Evolutionary conservation across 2,797 vertebrate species (phyloP).

Genomic region (Arrhamphus sclerolepis): DNA sequence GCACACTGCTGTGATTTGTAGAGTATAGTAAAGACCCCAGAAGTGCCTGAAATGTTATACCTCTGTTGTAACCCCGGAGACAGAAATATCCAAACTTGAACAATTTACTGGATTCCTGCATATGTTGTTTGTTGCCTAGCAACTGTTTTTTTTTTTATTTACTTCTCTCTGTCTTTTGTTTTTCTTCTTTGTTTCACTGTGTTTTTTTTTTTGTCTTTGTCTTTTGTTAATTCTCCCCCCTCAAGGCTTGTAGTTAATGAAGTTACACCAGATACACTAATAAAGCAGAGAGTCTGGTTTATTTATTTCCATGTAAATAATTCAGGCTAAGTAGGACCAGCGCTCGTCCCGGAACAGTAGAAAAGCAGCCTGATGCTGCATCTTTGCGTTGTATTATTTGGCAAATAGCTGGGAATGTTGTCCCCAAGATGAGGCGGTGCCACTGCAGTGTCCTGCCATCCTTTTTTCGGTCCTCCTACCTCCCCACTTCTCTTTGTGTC

Average conservation of each 20-base stretch:
- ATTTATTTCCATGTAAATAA: conserved; percentile 82
- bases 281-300: conserved; percentile 72
- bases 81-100: conserved; percentile 76
- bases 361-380: conserved; percentile 54
- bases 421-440: conserved; percentile 39
- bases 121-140: conserved; percentile 86
- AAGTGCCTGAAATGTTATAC: conserved; percentile 68
- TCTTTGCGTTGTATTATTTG: conserved; percentile 61
- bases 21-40: conserved; percentile 49
- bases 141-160: conserved; percentile 83
- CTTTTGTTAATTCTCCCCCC: conserved; percentile 47
- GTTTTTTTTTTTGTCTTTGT: conserved; percentile 62
- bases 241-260: conserved; percentile 77
- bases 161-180: conserved; percentile 52
- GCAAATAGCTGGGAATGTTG: conserved; percentile 44
- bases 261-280: conserved; percentile 68
- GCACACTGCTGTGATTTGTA: conserved; percentile 50
- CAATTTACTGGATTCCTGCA: conserved; percentile 80
- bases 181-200: conserved; percentile 51
- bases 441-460: conserved; percentile 41
- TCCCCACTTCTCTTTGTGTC: conserved; percentile 61
- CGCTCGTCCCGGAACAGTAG: conserved; percentile 54
- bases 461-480: conserved; percentile 48
- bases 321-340: conserved; percentile 70
- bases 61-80: conserved; percentile 81